Conservation (phyloP, 2,888 invertebrate species). For the Pasiphila rectangulata region DNA sequence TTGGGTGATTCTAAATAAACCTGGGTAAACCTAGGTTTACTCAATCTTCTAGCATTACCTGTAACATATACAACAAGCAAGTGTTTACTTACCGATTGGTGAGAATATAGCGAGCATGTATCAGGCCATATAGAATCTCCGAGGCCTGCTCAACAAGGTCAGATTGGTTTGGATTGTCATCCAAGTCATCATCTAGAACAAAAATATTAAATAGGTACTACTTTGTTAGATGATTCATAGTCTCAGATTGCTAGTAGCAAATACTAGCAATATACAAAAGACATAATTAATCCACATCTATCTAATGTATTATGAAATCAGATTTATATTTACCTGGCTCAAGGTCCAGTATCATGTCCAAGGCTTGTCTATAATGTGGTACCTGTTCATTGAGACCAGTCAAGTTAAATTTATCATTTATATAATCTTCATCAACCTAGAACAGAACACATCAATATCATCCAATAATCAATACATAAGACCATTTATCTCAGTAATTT, state of each 20-base stretch:
- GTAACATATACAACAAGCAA: slow-evolving; percentile 12
- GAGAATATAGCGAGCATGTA: slow-evolving; percentile 99
- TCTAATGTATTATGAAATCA: no score
- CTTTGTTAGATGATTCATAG: no score
- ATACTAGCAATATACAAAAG: no score
- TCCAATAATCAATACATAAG: slow-evolving; percentile 1
- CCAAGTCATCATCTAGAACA: slow-evolving; percentile 95
- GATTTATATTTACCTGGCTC: slow-evolving; percentile 97
- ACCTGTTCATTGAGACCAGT: slow-evolving; percentile 99
- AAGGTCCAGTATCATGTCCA: slow-evolving; percentile 99
- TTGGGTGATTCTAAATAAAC: no score
- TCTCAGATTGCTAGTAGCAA: no score
- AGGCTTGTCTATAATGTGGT: slow-evolving; percentile 98
- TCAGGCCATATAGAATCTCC: slow-evolving; percentile 99
- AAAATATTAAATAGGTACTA: no score
- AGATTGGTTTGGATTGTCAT: slow-evolving; percentile 98
- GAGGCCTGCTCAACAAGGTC: slow-evolving; percentile 99
- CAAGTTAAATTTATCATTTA: slow-evolving; percentile 99
- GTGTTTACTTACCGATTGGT: slow-evolving; percentile 88
- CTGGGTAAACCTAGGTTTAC: no score
- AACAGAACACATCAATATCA: slow-evolving; percentile 42
- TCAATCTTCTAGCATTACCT: no score
- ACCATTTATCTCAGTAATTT: slow-evolving; percentile 1
- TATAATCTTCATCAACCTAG: slow-evolving; percentile 99
- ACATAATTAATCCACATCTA: no score